Conservation (phyloP, 2,888 invertebrate species). For the Epirrhoe alternata region DNA sequence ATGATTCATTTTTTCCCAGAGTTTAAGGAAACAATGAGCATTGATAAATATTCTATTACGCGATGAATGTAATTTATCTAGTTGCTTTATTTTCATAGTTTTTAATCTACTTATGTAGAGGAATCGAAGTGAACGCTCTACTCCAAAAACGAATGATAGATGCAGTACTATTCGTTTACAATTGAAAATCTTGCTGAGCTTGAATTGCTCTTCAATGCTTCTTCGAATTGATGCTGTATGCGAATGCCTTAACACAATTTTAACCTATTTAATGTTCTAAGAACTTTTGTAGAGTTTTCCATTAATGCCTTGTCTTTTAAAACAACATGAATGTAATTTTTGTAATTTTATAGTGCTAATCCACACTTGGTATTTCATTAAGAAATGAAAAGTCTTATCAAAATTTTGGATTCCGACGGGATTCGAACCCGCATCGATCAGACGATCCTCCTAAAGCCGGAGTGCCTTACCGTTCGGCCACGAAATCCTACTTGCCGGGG, state of each 20-base stretch:
- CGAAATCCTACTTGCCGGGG: too few relatives aligned
- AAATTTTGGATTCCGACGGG: too few relatives aligned
- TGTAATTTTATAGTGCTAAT: too few relatives aligned
- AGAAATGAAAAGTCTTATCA: too few relatives aligned
- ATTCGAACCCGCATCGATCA: too few relatives aligned
- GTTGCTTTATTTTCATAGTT: constrained; percentile 25
- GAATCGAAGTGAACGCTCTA: not conserved
- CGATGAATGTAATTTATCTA: constrained; percentile 26
- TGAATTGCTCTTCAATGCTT: not conserved
- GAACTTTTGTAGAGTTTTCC: too few relatives aligned
- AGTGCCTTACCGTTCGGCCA: too few relatives aligned
- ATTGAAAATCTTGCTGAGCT: not conserved
- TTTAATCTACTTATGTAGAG: not conserved
- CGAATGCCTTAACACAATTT: not conserved
- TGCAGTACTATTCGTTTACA: not conserved
- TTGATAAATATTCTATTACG: constrained; percentile 34
- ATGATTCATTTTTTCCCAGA: constrained; percentile 41
- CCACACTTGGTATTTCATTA: too few relatives aligned
- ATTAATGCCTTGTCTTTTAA: too few relatives aligned
- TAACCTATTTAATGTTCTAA: too few relatives aligned
- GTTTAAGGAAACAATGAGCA: constrained; percentile 36
- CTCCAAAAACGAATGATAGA: not conserved
- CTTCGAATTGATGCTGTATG: not conserved
- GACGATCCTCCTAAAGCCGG: too few relatives aligned
- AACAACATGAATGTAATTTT: too few relatives aligned